A percentile compares a stretch with the other conserved stretches of the same genome.
Conservation (phyloP, 2,888 invertebrate genomes). For the Plagiodera versicolora region DNA sequence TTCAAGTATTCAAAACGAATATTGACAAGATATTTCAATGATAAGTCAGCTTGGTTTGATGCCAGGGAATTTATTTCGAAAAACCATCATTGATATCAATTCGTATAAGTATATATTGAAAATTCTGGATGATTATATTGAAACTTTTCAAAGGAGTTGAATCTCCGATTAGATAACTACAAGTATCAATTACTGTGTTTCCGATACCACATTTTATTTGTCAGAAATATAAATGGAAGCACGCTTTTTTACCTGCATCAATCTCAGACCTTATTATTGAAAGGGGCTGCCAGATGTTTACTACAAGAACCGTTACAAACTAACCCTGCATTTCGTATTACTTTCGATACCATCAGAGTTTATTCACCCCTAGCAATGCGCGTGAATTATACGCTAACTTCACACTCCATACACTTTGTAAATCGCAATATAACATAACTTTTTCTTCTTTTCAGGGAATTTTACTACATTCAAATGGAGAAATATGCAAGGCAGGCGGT, state of each 20-base stretch:
- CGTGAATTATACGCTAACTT: background rate
- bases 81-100: too few relatives aligned
- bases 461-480: slow-evolving; percentile 99
- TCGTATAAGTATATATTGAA: too few relatives aligned
- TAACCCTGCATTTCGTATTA: slow-evolving; percentile 14
- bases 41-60: too few relatives aligned
- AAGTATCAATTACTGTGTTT: background rate
- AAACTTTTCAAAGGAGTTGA: too few relatives aligned
- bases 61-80: too few relatives aligned
- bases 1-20: too few relatives aligned
- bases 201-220: too few relatives aligned
- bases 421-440: too few relatives aligned
- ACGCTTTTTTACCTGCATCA: background rate
- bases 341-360: slow-evolving; percentile 12
- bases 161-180: too few relatives aligned
- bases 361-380: slow-evolving; percentile 29
- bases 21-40: too few relatives aligned
- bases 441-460: slow-evolving; percentile 90
- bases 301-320: slow-evolving; percentile 26
- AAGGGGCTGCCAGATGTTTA: slow-evolving; percentile 35
- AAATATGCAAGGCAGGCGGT: slow-evolving; percentile 98
- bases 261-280: slow-evolving; percentile 9
- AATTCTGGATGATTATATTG: too few relatives aligned
- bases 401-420: background rate
- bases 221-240: too few relatives aligned